Evolutionary conservation across 64 coral and sea anemone species (phyloP).

Genomic region (Stichodactyla helianthus): DNA sequence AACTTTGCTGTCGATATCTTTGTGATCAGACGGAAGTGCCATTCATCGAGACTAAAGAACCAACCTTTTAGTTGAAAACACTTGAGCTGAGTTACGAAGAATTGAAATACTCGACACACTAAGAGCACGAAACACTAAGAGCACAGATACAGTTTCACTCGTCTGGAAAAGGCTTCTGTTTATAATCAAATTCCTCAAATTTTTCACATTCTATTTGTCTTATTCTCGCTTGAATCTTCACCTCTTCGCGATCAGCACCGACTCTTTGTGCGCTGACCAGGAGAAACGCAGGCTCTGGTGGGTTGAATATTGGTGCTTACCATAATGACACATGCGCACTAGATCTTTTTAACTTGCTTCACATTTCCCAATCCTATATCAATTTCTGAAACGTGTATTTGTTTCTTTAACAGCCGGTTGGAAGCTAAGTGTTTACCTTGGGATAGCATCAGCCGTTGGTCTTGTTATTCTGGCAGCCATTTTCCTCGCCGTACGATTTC

Average conservation of each 20-base stretch:
- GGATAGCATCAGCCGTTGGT: neutral
- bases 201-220: no score
- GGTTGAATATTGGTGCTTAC: neutral
- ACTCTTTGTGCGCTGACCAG: no score
- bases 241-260: no score
- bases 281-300: no score
- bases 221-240: no score
- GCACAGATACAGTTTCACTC: neutral
- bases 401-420: conserved; percentile 5
- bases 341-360: neutral
- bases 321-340: neutral
- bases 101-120: neutral
- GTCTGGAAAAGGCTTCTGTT: neutral
- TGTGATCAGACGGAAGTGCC: neutral
- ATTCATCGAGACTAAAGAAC: neutral
- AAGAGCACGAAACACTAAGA: no score
- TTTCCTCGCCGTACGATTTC: neutral
- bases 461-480: neutral
- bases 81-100: neutral
- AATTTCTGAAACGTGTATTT: neutral
- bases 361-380: neutral
- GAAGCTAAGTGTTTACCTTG: conserved; percentile 8
- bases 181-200: neutral
- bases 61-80: neutral
- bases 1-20: neutral